Evolutionary conservation across 2,888 invertebrate genomes (phyloP).

Genomic region (Micoletzkya japonica): DNA sequence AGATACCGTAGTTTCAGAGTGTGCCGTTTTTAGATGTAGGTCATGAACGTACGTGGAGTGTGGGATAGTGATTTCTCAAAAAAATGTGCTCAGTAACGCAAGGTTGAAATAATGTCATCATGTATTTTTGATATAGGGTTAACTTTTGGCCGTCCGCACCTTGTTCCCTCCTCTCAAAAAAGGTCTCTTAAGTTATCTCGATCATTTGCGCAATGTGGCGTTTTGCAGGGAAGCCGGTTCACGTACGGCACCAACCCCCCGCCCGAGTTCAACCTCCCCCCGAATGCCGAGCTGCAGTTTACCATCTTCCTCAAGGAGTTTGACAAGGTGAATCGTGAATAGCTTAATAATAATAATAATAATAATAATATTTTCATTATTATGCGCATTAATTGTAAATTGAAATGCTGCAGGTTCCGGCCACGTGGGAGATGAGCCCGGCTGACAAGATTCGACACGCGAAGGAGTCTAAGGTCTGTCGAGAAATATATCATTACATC

Average conservation of each 20-base stretch:
- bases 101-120: too few species aligned
- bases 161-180: too few species aligned
- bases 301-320: conserved; percentile 80
- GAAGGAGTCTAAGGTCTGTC: conserved; percentile 74
- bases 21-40: too few species aligned
- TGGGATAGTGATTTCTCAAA: too few species aligned
- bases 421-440: conserved; percentile 80
- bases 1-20: too few species aligned
- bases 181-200: too few species aligned
- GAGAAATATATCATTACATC: too few species aligned
- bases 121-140: too few species aligned
- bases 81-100: too few species aligned
- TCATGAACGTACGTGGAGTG: too few species aligned
- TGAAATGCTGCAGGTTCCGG: conserved; percentile 71
- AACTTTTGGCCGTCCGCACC: too few species aligned
- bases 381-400: neutral
- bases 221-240: conserved; percentile 47
- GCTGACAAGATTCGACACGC: conserved; percentile 81
- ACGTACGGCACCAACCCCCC: conserved; percentile 65
- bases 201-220: too few species aligned
- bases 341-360: neutral
- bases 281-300: conserved; percentile 80
- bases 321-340: conserved; percentile 73
- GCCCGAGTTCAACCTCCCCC: conserved; percentile 76
- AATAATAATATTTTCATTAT: neutral